Conservation (phyloP, 2,113 vertebrate genomes). For the Prinia subflava region DNA sequence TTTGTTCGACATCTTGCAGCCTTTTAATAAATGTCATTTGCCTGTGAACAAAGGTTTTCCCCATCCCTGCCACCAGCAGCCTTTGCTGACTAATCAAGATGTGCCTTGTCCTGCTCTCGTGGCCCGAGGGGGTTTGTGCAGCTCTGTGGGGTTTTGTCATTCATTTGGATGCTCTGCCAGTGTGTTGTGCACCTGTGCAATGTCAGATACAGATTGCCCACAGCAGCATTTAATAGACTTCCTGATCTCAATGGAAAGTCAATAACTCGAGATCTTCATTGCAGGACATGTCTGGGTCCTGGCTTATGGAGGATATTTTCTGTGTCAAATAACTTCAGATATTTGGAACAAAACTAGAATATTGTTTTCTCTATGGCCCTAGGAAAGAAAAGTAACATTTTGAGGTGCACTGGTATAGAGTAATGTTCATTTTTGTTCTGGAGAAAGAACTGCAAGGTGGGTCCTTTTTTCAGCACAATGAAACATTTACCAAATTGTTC, state of each 20-base stretch:
- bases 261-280: conserved; percentile 44
- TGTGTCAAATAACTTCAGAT: background rate
- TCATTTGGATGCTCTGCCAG: background rate
- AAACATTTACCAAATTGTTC: background rate
- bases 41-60: background rate
- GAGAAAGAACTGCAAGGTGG: background rate
- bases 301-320: background rate
- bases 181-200: background rate
- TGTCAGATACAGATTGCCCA: conserved; percentile 38
- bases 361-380: background rate
- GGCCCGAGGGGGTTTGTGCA: background rate
- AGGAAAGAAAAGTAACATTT: background rate
- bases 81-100: background rate
- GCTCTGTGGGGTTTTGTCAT: background rate
- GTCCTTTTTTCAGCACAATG: background rate
- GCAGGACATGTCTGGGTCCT: background rate
- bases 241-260: conserved; percentile 28
- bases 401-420: background rate
- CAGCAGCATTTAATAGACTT: conserved; percentile 46
- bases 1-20: background rate
- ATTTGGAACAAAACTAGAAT: background rate
- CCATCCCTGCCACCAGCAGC: background rate
- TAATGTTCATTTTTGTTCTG: background rate
- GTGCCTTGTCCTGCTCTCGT: background rate
- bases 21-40: background rate